Evolutionary conservation across 1,140 invertebrate genomes (phyloP), one percentile per base, ranked within the genome.

Genomic region (Radopholus similis): DNA sequence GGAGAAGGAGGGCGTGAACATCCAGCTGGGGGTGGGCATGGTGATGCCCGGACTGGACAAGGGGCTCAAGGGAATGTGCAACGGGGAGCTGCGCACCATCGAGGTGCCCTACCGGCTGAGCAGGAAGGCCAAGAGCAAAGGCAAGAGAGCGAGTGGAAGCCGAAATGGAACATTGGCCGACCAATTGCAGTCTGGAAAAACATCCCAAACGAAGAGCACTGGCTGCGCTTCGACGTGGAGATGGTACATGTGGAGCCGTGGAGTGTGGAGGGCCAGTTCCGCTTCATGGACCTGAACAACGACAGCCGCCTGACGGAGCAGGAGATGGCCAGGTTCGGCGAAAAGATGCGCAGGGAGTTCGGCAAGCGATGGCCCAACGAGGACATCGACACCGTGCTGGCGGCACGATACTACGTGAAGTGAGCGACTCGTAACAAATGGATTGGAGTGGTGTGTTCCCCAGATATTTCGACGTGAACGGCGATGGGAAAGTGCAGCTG

Each of bases 11-110:
- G 80, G 80, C 21, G 68, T 81, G 30, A 64, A 57, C 15, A 81
- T 81, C 44, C 79, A 81, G 65, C 65, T 81, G 21, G 79, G 79
- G n/a, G 70, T 73, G n/a, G 79, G 81, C 53, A 82, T 81, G 80
- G 69, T 70, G 21, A 81, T 81, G 62, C 81, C 81, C 18, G 79
- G 79, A 23, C 42, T 81, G 30, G 79, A 81, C 58, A 83, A 81
- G 57, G 75, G 75, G 9, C 54, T 66, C 28, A 62, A 77, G 38
- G 78, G 81, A 47, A 79, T 82, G 76, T 82, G 78, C 54, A 67
- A 78, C 21, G 67, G 59, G 18, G 79, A 81, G 42, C 38, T 81
- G n/a, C 53, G 78, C 23, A 82, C 82, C 47, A 76, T 81, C 40
- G 63, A 71, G 28, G 70, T 81, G 18, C 78, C 78, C 15, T 81